phyloP scores from a whole-genome alignment of 1,140 invertebrate genomes.

The Lucilia cuprina region DNA sequence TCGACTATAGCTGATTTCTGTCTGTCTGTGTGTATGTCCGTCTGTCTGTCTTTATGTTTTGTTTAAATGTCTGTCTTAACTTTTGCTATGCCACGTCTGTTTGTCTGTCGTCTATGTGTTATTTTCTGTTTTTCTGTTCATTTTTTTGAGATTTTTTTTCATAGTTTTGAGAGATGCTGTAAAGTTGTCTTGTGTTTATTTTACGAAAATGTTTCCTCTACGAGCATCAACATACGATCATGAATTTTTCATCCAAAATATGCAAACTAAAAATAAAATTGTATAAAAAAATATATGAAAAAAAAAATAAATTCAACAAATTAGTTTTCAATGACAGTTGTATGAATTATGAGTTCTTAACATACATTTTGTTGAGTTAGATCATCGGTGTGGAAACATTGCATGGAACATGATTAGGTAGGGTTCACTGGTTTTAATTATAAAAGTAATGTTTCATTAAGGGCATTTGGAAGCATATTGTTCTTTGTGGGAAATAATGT shows the following conservation, averaged over 20 bases:
- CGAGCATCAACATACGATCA: not conserved
- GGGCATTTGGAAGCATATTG: no score
- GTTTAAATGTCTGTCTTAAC: not conserved
- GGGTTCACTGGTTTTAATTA: no score
- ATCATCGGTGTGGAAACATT: not conserved
- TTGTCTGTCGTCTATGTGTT: not conserved
- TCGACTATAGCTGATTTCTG: not conserved
- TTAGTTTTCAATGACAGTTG: conserved; percentile 35
- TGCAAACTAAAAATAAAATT: not conserved
- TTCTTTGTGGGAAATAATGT: no score
- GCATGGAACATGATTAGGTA: no score
- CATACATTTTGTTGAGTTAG: not conserved
- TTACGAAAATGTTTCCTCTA: not conserved
- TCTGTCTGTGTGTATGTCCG: conserved; percentile 27
- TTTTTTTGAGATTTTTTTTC: not conserved
- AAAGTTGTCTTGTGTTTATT: conserved; percentile 7
- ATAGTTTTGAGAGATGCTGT: not conserved
- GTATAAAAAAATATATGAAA: not conserved
- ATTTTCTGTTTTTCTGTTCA: no score
- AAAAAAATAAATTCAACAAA: conserved; percentile 21
- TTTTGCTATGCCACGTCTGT: conserved; percentile 6
- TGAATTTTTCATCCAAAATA: conserved; percentile 22
- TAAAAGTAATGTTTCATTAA: no score
- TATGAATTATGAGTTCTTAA: conserved; percentile 23
- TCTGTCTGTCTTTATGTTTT: not conserved